A percentile compares a stretch with the other conserved stretches of the same genome.
Conservation (phyloP, 2,888 invertebrate species). For the Anthoptus insignis region DNA sequence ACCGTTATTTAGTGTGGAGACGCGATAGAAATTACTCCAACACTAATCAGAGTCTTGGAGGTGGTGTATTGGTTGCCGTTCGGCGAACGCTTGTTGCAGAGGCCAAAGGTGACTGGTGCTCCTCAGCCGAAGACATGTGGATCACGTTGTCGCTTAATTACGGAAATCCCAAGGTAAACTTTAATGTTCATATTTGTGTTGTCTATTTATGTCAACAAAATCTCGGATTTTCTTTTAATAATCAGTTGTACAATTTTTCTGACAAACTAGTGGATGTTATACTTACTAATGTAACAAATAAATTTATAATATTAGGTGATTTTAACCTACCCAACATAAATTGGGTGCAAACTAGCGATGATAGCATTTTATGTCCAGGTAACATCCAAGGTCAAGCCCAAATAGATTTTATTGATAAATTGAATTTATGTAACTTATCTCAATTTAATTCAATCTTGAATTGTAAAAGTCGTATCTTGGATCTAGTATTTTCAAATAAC, state of each 20-base stretch:
- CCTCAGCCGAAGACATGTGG: constrained; percentile 8
- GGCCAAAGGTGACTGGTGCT: constrained; percentile 1
- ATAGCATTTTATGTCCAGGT: neutral
- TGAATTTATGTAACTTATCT: constrained; percentile 9
- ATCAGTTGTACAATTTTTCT: constrained; percentile 20
- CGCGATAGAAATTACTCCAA: constrained; percentile 5
- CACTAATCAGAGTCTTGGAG: neutral
- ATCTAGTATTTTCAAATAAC: constrained; percentile 22
- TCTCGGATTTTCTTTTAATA: constrained; percentile 1
- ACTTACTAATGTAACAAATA: neutral
- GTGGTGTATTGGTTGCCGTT: constrained; percentile 10
- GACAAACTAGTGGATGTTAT: constrained; percentile 5
- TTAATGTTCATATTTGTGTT: constrained; percentile 27
- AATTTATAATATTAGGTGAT: constrained; percentile 26
- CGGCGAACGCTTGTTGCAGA: neutral
- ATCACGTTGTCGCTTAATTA: neutral
- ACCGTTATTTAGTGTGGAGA: constrained; percentile 20
- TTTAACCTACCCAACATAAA: constrained; percentile 29
- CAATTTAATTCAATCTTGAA: constrained; percentile 28
- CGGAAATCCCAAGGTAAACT: neutral
- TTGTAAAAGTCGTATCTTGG: constrained; percentile 15
- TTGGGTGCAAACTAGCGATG: constrained; percentile 8
- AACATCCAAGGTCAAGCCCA: constrained; percentile 15
- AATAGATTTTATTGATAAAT: constrained; percentile 17
- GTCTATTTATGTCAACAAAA: constrained; percentile 35